Conservation (phyloP, 2,113 vertebrate genomes). For the Chiloscyllium plagiosum region DNA sequence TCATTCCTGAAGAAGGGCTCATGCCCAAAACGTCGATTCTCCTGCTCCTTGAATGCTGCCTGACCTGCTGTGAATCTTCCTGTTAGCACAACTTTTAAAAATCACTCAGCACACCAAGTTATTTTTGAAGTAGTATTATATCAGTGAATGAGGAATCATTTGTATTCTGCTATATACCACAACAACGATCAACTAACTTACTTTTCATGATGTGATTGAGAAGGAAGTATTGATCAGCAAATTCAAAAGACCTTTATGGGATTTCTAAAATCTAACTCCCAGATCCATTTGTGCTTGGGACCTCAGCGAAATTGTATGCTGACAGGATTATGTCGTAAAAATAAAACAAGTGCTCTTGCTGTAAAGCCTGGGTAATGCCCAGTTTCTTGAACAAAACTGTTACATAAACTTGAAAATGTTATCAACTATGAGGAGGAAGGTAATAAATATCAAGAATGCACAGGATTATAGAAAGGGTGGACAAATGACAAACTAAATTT, state of each 20-base stretch:
- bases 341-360: not conserved
- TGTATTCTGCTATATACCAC: constrained; percentile 46
- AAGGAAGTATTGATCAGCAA: constrained; percentile 40
- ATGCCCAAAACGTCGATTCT: too few species aligned
- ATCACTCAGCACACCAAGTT: not conserved
- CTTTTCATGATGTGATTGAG: not conserved
- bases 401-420: not conserved
- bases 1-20: too few species aligned
- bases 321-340: not conserved
- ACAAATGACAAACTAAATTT: not conserved
- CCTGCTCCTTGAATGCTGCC: too few species aligned
- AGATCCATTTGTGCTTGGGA: constrained; percentile 39
- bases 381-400: not conserved
- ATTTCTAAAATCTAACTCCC: not conserved
- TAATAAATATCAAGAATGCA: not conserved
- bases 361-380: not conserved
- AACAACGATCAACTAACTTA: not conserved
- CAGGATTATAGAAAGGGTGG: not conserved
- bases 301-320: not conserved
- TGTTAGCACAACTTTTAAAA: not conserved
- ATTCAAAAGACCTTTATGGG: constrained; percentile 50
- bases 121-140: not conserved
- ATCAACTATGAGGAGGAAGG: not conserved
- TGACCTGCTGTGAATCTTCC: too few species aligned
- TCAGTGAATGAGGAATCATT: constrained; percentile 32